Evolutionary conservation across 2,797 vertebrate species (phyloP).

Genomic region (Taeniopygia guttata): DNA sequence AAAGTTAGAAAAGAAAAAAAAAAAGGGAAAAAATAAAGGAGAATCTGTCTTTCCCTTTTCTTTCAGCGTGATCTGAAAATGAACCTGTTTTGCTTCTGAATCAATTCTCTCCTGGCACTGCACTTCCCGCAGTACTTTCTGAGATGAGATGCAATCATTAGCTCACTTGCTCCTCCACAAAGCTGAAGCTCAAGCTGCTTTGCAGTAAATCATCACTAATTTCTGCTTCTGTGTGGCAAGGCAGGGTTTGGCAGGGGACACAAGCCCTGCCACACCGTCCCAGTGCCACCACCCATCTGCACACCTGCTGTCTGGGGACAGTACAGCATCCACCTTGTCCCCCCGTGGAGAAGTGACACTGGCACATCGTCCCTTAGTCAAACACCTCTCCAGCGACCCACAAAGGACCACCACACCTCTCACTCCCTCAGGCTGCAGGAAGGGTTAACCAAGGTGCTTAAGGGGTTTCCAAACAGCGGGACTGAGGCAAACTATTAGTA

Average conservation of each 20-base stretch:
- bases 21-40: not conserved
- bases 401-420: not conserved
- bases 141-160: not conserved
- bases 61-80: slow-evolving; percentile 55
- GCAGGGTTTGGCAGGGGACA: not conserved
- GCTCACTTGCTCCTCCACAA: slow-evolving; percentile 1
- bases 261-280: not conserved
- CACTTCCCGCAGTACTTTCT: not conserved
- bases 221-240: not conserved
- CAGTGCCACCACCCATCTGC: not conserved
- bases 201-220: not conserved
- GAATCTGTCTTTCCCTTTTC: slow-evolving; percentile 54
- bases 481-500: not conserved
- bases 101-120: slow-evolving; percentile 16
- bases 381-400: not conserved
- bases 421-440: not conserved
- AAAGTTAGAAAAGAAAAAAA: not conserved
- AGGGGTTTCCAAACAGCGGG: not conserved
- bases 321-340: not conserved
- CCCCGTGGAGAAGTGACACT: rapidly evolving
- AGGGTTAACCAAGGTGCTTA: not conserved
- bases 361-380: rapidly evolving
- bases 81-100: slow-evolving; percentile 50
- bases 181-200: not conserved
- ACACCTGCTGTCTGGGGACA: not conserved